Conservation (phyloP, 2,888 invertebrate species). For the Oscheius sp. region DNA sequence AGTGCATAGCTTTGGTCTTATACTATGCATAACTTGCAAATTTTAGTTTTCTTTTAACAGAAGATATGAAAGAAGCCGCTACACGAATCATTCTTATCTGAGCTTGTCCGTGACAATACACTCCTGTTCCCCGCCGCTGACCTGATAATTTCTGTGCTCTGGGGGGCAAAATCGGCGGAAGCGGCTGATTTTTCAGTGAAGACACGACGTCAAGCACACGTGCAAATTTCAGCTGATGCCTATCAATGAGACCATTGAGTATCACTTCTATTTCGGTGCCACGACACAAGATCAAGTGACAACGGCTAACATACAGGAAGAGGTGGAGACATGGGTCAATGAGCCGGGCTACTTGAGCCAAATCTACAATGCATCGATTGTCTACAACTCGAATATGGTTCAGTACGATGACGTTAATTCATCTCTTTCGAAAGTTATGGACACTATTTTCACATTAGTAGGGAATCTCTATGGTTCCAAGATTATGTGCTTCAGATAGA, state of each 20-base stretch:
- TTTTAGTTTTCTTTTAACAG: background rate
- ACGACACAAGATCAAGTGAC: slow-evolving; percentile 12
- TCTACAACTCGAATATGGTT: background rate
- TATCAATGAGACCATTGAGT: slow-evolving; percentile 28
- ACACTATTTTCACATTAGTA: slow-evolving; percentile 19
- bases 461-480: background rate
- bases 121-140: slow-evolving; percentile 21
- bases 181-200: background rate
- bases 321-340: slow-evolving; percentile 24
- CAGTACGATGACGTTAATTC: slow-evolving; percentile 23
- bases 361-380: slow-evolving; percentile 22
- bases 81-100: slow-evolving; percentile 20
- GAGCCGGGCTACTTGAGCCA: slow-evolving; percentile 23
- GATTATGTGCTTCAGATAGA: slow-evolving; percentile 2
- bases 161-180: background rate
- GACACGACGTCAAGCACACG: background rate
- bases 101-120: slow-evolving; percentile 29
- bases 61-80: background rate
- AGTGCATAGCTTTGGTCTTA: no score
- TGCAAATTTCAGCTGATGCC: slow-evolving; percentile 36
- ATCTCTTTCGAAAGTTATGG: background rate
- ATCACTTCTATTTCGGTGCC: slow-evolving; percentile 30
- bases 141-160: slow-evolving; percentile 17
- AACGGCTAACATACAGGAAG: slow-evolving; percentile 26
- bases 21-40: no score